phyloP scores from a whole-genome alignment of 1,140 invertebrate species.

The Bursaphelenchus mucronatus region DNA sequence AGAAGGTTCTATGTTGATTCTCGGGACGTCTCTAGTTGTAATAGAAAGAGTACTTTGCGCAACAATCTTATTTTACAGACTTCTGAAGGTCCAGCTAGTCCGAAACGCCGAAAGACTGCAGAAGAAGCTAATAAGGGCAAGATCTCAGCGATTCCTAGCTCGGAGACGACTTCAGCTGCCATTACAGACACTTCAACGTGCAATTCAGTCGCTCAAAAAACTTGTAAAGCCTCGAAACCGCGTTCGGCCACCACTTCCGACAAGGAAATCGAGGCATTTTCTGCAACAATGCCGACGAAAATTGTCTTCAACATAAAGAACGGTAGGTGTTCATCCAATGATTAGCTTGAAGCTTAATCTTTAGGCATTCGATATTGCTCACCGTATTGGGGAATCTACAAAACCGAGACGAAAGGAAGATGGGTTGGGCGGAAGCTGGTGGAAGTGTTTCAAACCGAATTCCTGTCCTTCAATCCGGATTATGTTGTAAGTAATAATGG shows the following conservation, averaged over 20 bases:
- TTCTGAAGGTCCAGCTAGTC: too few species aligned
- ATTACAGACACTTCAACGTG: too few species aligned
- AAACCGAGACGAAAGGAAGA: conserved; percentile 89
- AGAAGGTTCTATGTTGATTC: too few species aligned
- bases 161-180: too few species aligned
- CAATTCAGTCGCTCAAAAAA: not conserved
- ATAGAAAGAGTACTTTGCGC: too few species aligned
- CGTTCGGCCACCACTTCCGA: not conserved
- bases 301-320: not conserved
- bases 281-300: not conserved
- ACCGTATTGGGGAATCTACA: conserved; percentile 95
- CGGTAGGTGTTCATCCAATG: not conserved
- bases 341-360: conserved; percentile 18
- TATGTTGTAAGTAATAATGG: conserved; percentile 38
- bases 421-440: conserved; percentile 91
- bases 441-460: conserved; percentile 88
- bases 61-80: too few species aligned
- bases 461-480: conserved; percentile 63
- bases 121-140: too few species aligned
- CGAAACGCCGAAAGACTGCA: too few species aligned
- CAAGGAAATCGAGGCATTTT: not conserved
- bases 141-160: too few species aligned
- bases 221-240: too few species aligned
- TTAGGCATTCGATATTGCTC: conserved; percentile 92
- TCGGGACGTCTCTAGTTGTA: too few species aligned